These are phyloP conservation scores for Geopemphigus sp. DNA, from an alignment of 1,140 invertebrate species.

Conservation along the genomic window DNA sequence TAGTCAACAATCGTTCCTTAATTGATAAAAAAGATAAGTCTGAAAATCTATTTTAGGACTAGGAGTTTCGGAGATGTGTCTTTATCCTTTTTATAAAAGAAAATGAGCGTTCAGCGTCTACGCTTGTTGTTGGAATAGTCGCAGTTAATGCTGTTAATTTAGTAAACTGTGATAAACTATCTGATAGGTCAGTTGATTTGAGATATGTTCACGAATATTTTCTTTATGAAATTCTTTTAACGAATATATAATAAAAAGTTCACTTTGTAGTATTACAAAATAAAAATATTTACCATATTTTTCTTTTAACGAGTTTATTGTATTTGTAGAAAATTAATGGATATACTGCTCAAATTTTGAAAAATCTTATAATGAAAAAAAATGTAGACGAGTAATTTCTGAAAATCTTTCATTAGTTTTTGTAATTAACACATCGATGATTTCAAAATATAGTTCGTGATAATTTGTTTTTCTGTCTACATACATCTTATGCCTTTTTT, in stretches of 20 bases:
- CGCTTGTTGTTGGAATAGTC: constrained; percentile 34
- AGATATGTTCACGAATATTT: not conserved
- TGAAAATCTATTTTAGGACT: constrained; percentile 35
- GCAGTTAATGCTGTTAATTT: constrained; percentile 11
- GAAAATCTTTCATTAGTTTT: constrained; percentile 31
- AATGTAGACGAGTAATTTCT: constrained; percentile 18
- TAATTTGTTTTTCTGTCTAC: constrained; percentile 10
- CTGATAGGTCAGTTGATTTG: not conserved
- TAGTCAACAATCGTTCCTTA: constrained; percentile 5
- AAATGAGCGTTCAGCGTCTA: constrained; percentile 25
- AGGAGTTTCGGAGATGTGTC: constrained; percentile 30
- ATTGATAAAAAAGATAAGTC: constrained; percentile 30
- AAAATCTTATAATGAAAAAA: constrained; percentile 26
- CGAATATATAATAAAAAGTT: constrained; percentile 22
- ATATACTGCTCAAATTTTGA: constrained; percentile 19
- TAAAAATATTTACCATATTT: too few relatives aligned
- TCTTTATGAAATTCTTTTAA: constrained; percentile 1
- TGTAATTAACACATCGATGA: too few relatives aligned
- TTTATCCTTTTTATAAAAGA: constrained; percentile 40
- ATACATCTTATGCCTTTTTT: constrained; percentile 30
- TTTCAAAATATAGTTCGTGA: constrained; percentile 24
- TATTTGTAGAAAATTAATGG: constrained; percentile 35
- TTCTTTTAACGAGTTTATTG: too few relatives aligned
- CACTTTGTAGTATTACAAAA: constrained; percentile 29
- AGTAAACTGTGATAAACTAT: not conserved